A percentile compares a stretch with the other conserved stretches of the same genome.
Conservation (phyloP, 2,888 invertebrate species). For the Luperina nickerlii region DNA sequence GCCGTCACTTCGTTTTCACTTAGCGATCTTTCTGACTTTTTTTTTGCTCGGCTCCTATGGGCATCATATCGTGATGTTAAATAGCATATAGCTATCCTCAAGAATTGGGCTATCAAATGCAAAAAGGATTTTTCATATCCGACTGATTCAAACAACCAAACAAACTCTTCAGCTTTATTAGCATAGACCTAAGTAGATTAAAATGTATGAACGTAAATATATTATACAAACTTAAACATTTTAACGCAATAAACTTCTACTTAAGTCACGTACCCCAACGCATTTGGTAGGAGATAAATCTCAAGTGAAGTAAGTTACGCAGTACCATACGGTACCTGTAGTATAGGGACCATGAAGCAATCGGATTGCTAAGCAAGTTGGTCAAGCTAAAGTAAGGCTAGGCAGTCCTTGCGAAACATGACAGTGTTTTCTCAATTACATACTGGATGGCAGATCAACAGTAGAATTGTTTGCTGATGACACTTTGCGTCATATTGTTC, state of each 20-base stretch:
- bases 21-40: too few species aligned
- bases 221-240: not conserved
- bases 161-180: too few species aligned
- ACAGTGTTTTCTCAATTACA: constrained; percentile 59
- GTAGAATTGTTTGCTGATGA: constrained; percentile 47
- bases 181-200: not conserved
- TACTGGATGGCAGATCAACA: constrained; percentile 55
- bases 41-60: too few species aligned
- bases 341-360: constrained; percentile 61
- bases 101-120: too few species aligned
- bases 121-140: too few species aligned
- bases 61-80: too few species aligned
- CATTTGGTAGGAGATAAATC: constrained; percentile 54
- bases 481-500: constrained; percentile 25
- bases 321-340: constrained; percentile 7
- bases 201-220: not conserved
- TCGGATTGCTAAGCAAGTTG: constrained; percentile 58
- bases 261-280: constrained; percentile 30
- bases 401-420: constrained; percentile 58
- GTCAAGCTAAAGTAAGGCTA: constrained; percentile 58
- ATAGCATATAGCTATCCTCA: too few species aligned
- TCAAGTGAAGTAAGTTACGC: constrained; percentile 42
- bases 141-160: too few species aligned
- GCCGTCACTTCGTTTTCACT: too few species aligned
- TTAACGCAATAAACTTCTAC: constrained; percentile 11